Evolutionary conservation across 2,888 invertebrate genomes (phyloP).

Genomic region (Microctonus aethiopoides): DNA sequence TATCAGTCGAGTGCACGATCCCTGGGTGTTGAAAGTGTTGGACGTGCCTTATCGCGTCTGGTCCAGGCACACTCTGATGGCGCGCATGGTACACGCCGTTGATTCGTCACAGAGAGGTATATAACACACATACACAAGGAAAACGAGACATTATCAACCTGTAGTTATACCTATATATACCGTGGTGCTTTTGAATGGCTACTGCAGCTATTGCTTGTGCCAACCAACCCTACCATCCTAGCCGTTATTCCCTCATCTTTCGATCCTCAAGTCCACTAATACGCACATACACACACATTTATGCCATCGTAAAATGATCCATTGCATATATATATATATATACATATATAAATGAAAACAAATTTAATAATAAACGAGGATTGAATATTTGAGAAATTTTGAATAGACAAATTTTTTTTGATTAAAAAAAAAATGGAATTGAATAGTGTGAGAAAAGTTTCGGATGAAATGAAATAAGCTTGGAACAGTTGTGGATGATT

Average conservation of each 20-base stretch:
- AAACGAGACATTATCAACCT: not conserved
- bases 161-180: not conserved
- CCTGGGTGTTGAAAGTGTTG: slow-evolving; percentile 59
- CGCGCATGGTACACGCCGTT: not conserved
- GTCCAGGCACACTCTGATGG: slow-evolving; percentile 58
- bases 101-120: not conserved
- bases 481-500: not conserved
- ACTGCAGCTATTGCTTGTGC: not conserved
- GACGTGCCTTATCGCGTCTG: slow-evolving; percentile 66
- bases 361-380: no score
- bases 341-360: no score
- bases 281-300: no score
- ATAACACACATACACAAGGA: not conserved
- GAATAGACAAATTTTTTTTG: not conserved
- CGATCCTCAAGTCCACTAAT: not conserved
- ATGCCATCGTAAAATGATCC: not conserved
- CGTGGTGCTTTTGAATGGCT: slow-evolving; percentile 2
- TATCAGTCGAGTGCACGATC: slow-evolving; percentile 63
- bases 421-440: not conserved
- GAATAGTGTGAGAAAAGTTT: not conserved
- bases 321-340: not conserved
- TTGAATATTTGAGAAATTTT: no score
- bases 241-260: not conserved
- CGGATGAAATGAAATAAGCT: not conserved
- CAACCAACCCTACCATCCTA: not conserved